phyloP scores from a whole-genome alignment of 2,797 vertebrate species.

The Sternarchorhynchus goeldii region DNA sequence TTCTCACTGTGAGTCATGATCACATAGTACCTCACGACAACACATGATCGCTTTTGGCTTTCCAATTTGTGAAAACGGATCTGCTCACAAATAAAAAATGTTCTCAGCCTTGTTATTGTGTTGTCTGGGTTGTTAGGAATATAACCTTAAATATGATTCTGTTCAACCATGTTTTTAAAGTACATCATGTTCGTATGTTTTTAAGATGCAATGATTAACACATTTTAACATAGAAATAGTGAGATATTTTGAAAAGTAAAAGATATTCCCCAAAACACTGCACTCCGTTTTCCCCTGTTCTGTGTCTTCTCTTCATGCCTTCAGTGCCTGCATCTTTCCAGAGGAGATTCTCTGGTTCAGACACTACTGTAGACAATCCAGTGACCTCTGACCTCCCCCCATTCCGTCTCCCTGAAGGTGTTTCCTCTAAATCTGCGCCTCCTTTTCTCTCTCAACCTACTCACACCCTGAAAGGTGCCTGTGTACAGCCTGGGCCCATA shows the following conservation, averaged over 20 bases:
- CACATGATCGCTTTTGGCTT: background rate
- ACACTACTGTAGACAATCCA: constrained; percentile 14
- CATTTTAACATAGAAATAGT: too few species aligned
- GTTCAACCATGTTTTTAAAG: background rate
- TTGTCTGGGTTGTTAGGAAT: background rate
- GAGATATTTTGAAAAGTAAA: too few species aligned
- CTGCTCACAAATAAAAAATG: background rate
- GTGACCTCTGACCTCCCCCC: constrained; percentile 61
- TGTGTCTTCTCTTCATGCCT: constrained; percentile 34
- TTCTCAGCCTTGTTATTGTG: background rate
- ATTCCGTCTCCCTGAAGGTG: constrained; percentile 28
- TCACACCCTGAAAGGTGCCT: constrained; percentile 32
- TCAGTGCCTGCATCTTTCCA: constrained; percentile 66
- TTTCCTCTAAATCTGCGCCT: constrained; percentile 29
- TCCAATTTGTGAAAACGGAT: background rate
- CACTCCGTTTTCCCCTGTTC: constrained; percentile 24
- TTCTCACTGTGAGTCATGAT: too few species aligned
- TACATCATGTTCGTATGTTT: background rate
- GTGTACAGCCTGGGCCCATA: too few species aligned
- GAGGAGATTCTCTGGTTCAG: constrained; percentile 58
- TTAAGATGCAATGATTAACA: too few species aligned
- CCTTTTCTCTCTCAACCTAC: constrained; percentile 13
- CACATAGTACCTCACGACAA: background rate
- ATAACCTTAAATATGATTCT: too few species aligned
- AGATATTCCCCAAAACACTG: background rate